Evolutionary conservation across 2,113 vertebrate species (phyloP).

Genomic region (Xiphias gladius): DNA sequence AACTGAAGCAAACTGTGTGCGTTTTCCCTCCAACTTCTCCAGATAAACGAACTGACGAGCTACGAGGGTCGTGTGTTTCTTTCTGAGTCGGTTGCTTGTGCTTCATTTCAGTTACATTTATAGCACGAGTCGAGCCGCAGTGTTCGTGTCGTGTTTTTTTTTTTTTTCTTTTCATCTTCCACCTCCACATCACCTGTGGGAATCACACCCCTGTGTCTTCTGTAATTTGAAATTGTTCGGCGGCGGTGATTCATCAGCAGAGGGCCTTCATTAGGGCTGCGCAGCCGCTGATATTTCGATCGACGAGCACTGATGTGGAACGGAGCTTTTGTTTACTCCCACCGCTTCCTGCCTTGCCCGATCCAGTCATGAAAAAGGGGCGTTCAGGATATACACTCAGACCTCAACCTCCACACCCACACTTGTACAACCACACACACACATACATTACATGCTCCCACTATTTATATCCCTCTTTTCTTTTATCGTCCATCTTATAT

Average conservation of each 20-base stretch:
- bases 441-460: background rate
- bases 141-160: background rate
- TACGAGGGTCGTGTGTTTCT: too few relatives aligned
- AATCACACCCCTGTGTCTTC: slow-evolving; percentile 26
- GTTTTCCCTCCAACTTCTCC: too few relatives aligned
- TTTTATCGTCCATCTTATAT: background rate
- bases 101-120: background rate
- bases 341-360: slow-evolving; percentile 19
- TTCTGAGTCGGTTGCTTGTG: background rate
- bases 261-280: background rate
- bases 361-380: slow-evolving; percentile 5
- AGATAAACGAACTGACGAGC: too few relatives aligned
- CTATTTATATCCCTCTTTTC: slow-evolving; percentile 36
- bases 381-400: slow-evolving; percentile 8
- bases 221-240: slow-evolving; percentile 31
- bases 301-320: background rate
- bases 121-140: background rate
- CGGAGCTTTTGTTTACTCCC: slow-evolving; percentile 41
- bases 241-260: slow-evolving; percentile 30
- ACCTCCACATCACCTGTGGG: slow-evolving; percentile 21
- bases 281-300: slow-evolving; percentile 35
- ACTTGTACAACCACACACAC: background rate
- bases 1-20: too few relatives aligned
- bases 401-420: slow-evolving; percentile 25
- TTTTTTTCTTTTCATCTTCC: slow-evolving; percentile 17